phyloP scores from a whole-genome alignment of 2,888 invertebrate species.

The Drosophila nr. perissopoda region DNA sequence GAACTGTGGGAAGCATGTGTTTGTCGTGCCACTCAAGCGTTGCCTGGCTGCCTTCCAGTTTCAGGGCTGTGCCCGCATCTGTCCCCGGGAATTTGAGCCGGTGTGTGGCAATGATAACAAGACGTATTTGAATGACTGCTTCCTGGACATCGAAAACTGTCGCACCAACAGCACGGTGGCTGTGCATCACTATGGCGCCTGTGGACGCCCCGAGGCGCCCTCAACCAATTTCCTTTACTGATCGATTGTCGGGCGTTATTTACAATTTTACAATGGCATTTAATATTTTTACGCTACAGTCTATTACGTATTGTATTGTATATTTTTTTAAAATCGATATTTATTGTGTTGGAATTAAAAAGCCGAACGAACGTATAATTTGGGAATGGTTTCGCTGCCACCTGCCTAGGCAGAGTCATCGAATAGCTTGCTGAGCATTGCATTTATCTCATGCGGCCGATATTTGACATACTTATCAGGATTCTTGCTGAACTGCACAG shows the following conservation, averaged over 20 bases:
- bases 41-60: conserved; percentile 94
- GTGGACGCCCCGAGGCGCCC: conserved; percentile 93
- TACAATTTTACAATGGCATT: conserved; percentile 69
- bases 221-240: conserved; percentile 94
- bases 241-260: conserved; percentile 74
- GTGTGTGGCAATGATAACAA: conserved; percentile 96
- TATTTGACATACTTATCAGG: conserved; percentile 97
- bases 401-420: conserved; percentile 87
- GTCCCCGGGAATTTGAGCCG: conserved; percentile 94
- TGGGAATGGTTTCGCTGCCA: conserved; percentile 23
- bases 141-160: conserved; percentile 96
- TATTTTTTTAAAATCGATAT: conserved; percentile 71
- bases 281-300: conserved; percentile 74
- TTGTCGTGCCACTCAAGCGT: conserved; percentile 94
- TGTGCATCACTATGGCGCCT: conserved; percentile 92
- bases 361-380: conserved; percentile 56
- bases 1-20: conserved; percentile 96
- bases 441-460: conserved; percentile 92
- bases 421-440: conserved; percentile 95
- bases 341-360: conserved; percentile 80
- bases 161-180: conserved; percentile 91
- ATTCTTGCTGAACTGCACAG: conserved; percentile 95
- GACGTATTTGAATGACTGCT: conserved; percentile 97
- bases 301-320: conserved; percentile 69
- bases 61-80: conserved; percentile 94